These are phyloP conservation scores for Thymelicus lineola DNA, from an alignment of 2,888 invertebrate genomes.

Conservation along the genomic window DNA sequence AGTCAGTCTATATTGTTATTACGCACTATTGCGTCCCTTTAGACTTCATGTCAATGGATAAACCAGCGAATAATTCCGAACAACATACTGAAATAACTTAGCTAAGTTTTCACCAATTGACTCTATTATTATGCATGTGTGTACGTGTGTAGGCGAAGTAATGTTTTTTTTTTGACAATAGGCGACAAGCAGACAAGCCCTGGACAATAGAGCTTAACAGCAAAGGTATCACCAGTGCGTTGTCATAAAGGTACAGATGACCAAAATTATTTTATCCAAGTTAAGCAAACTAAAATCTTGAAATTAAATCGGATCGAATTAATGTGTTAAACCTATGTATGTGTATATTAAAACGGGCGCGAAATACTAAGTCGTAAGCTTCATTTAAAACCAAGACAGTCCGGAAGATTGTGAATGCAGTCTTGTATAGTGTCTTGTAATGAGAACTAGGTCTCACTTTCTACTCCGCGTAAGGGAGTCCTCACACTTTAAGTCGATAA, in stretches of 20 bases:
- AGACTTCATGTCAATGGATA: background rate
- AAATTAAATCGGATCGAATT: too few species aligned
- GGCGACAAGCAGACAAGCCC: too few species aligned
- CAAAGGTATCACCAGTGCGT: too few species aligned
- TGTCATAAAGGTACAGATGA: too few species aligned
- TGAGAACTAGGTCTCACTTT: constrained; percentile 47
- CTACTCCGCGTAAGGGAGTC: constrained; percentile 40
- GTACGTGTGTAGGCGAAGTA: too few species aligned
- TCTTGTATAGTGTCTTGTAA: constrained; percentile 32
- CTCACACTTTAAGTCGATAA: constrained; percentile 11
- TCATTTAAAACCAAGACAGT: constrained; percentile 27
- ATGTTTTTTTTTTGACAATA: too few species aligned
- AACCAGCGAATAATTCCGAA: background rate
- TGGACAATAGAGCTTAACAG: too few species aligned
- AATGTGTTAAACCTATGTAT: too few species aligned
- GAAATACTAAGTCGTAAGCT: constrained; percentile 24
- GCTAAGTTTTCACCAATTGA: background rate
- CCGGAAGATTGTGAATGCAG: constrained; percentile 33
- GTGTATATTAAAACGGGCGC: constrained; percentile 5
- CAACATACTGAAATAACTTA: background rate
- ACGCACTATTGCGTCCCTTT: constrained; percentile 12
- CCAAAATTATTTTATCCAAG: too few species aligned
- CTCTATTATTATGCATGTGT: background rate
- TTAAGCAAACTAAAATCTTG: too few species aligned
- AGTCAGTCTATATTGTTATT: constrained; percentile 9